Percentiles rank a stretch among this genome's conserved stretches.
Evolutionary conservation across 2,888 invertebrate genomes (phyloP).

Genomic region (Pristionchus exspectatus): DNA sequence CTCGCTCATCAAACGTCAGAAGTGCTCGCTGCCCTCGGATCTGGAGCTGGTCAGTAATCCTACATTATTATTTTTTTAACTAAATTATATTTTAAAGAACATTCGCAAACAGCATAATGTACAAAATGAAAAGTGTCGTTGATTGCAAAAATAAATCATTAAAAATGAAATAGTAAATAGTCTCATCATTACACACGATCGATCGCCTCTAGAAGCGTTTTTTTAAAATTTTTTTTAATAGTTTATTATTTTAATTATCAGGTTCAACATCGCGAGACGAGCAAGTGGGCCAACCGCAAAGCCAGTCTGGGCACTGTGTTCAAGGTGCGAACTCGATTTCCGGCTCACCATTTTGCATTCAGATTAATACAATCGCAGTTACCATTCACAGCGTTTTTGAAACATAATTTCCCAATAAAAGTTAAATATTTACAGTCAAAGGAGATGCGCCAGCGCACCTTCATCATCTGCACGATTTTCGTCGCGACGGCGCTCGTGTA

Average conservation of each 20-base stretch:
- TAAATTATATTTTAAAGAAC: neutral
- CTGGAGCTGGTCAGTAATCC: constrained; percentile 71
- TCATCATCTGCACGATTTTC: constrained; percentile 77
- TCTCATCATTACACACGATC: too few relatives aligned
- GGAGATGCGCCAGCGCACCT: constrained; percentile 68
- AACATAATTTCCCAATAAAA: too few relatives aligned
- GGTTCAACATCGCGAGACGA: constrained; percentile 75
- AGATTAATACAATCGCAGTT: too few relatives aligned
- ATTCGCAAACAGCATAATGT: too few relatives aligned
- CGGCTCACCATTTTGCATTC: too few relatives aligned
- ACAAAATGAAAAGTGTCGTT: too few relatives aligned
- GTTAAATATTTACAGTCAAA: constrained; percentile 23
- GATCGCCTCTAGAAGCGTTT: too few relatives aligned
- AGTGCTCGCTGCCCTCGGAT: constrained; percentile 76
- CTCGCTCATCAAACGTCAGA: constrained; percentile 75
- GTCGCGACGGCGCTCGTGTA: constrained; percentile 79
- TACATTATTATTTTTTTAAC: neutral
- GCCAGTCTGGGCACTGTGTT: constrained; percentile 70
- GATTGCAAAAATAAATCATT: too few relatives aligned
- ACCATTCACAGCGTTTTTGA: too few relatives aligned
- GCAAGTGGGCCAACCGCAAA: constrained; percentile 74
- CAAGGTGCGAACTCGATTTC: constrained; percentile 58
- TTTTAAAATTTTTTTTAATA: neutral
- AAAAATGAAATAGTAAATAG: too few relatives aligned
- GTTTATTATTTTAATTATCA: neutral